Evolutionary conservation across 2,888 invertebrate genomes (phyloP).

Genomic region (Graphium colonna): DNA sequence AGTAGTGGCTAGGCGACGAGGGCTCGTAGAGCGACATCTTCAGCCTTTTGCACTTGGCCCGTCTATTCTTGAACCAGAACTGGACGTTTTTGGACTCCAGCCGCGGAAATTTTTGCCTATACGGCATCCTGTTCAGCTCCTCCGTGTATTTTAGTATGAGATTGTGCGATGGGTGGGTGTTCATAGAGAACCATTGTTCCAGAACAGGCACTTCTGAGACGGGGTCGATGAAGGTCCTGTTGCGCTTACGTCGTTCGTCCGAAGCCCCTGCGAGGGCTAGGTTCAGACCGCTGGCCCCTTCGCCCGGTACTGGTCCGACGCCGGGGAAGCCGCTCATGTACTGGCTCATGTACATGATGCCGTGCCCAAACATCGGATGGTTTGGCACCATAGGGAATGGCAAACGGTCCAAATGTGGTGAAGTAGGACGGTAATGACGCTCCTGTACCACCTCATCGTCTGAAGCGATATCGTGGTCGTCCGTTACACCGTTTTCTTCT

Average conservation of each 20-base stretch:
- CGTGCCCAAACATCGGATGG: slow-evolving; percentile 91
- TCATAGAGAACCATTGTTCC: slow-evolving; percentile 97
- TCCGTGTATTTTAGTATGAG: slow-evolving; percentile 98
- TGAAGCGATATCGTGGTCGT: slow-evolving; percentile 75
- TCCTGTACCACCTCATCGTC: slow-evolving; percentile 71
- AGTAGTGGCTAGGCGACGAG: slow-evolving; percentile 82
- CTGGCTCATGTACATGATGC: slow-evolving; percentile 95
- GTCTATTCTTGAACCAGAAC: slow-evolving; percentile 99
- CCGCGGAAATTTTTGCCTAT: slow-evolving; percentile 98
- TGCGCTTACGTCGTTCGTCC: slow-evolving; percentile 96
- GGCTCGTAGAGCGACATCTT: slow-evolving; percentile 93
- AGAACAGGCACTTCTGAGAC: slow-evolving; percentile 97
- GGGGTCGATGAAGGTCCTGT: slow-evolving; percentile 99
- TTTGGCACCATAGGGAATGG: slow-evolving; percentile 91
- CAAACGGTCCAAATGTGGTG: slow-evolving; percentile 74
- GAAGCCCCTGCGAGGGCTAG: slow-evolving; percentile 82
- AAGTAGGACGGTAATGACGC: slow-evolving; percentile 59
- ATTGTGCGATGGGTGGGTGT: slow-evolving; percentile 99
- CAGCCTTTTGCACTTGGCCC: slow-evolving; percentile 98
- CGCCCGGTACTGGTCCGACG: slow-evolving; percentile 76
- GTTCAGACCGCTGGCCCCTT: slow-evolving; percentile 81
- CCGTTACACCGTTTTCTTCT: slow-evolving; percentile 70
- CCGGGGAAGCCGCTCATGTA: slow-evolving; percentile 84
- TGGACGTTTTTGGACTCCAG: slow-evolving; percentile 99
- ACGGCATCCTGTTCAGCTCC: slow-evolving; percentile 97